Base-by-base conservation (phyloP, 2,888 invertebrate genomes). In the Dastarcus helophoroides region DNA sequence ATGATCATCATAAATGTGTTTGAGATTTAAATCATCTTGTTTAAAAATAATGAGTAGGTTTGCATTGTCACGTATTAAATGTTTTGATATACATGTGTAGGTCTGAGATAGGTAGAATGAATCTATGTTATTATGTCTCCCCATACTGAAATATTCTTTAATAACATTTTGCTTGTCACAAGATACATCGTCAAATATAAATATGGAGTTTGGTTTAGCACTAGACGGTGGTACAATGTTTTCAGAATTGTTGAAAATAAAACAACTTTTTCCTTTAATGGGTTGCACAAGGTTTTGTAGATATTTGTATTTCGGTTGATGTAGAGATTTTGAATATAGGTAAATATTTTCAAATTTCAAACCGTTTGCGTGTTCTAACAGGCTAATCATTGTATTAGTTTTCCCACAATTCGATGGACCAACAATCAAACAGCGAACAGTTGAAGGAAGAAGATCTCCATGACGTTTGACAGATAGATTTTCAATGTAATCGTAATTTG, bases 291-390 rank as follows among this genome's bases (percentile, higher is more conserved):
- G 19, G 4, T 43, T 27, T 29, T 38, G 25, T 10, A 54, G 32
- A 36, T 43, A 43, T 22, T 40, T 12, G 39, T 53, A 56, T 33
- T 54, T 53, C 8, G 43, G 42, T 38, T 53, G 52, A 38, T 42
- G 33, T 10, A 53, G 19, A 2, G 41, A 39, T 26, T 51, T 51
- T 10, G 53, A 54, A 36, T 53, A 54, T 10, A 58, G 32, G 33
- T 54, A 59, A 19, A 60, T 33, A 41, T 59, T 58, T 43, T 51
- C 37, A 42, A 58, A 60, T 36, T n/a, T n/a, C n/a, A n/a, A n/a
- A n/a, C n/a, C n/a, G n/a, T n/a, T n/a, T n/a, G n/a, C n/a, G n/a
- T n/a, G n/a, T n/a, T n/a, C n/a, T n/a, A n/a, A n/a, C n/a, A n/a
- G n/a, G n/a, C n/a, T n/a, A n/a, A n/a, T n/a, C n/a, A n/a, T n/a